Evolutionary conservation across 2,888 invertebrate species (phyloP), one percentile per base, ranked within the genome.

Genomic region (Drosophila koepferae): DNA sequence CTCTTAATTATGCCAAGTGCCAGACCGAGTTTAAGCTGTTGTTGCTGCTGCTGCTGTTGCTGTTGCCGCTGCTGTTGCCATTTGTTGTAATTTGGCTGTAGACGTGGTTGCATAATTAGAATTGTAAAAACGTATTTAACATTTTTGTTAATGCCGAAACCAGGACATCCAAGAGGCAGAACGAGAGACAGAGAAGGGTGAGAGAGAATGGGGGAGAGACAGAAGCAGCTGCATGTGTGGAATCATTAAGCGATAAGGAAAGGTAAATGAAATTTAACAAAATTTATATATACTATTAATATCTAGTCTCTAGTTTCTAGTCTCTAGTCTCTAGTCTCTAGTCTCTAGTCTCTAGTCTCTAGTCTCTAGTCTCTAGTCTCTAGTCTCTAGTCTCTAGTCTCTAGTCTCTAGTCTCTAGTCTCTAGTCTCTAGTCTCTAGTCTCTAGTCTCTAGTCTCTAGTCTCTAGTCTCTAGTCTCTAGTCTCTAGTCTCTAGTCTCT

Each of bases 81-180:
- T 81, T 79, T 78, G 77, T 82, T 84, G 89, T 89, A 85, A 84
- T 86, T 89, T 82, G 82, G 86, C 74, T 74, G 83, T 75, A 81
- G 82, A 82, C 83, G 80, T 73, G 75, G 81, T 78, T 86, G 87
- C 82, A 88, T 87, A 87, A 87, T 87, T 87, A 90, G 86, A 90
- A 88, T 86, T 82, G 79, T 82, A 86, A 83, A 82, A 89, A 74
- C 72, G 76, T 75, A 80, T 80, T 82, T 80, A 73, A 71, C 75
- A 75, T 78, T 82, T 75, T 55, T 66, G 63, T 63, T 71, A 23
- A 56, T 56, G 73, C 51, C 77, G 61, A 65, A 63, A 46, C 55
- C 68, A 44, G 63, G 44, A 51, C 49, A 64, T 23, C 20, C 41
- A 48, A 51, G 49, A 36, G 18, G 7, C 23, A 38, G 2, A 16